Evolutionary conservation across 2,113 vertebrate species (phyloP).

Genomic region (Crocuta crocuta): DNA sequence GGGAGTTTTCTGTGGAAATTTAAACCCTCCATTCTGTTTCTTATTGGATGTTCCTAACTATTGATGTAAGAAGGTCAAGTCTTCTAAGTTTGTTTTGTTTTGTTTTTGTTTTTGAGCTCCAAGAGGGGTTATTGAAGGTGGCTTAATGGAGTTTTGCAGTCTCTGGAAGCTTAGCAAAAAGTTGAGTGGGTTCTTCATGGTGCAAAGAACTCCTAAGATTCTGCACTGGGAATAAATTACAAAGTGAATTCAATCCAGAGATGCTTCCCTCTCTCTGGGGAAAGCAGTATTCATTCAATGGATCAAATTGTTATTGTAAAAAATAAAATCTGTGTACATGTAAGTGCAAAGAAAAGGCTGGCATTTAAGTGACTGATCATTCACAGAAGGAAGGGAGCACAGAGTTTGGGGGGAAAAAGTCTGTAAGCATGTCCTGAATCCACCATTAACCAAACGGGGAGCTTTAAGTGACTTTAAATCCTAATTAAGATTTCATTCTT

Average conservation of each 20-base stretch:
- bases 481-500: neutral
- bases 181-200: neutral
- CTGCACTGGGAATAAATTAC: neutral
- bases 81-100: neutral
- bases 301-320: neutral
- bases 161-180: neutral
- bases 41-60: neutral
- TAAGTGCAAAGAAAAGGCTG: neutral
- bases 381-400: neutral
- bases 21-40: neutral
- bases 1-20: neutral
- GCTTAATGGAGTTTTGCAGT: neutral
- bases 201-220: neutral
- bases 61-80: neutral
- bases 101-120: neutral
- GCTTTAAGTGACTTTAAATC: neutral
- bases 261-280: neutral
- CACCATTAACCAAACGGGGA: neutral
- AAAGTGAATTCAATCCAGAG: neutral
- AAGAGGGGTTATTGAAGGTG: neutral
- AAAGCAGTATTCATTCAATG: neutral
- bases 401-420: neutral
- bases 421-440: neutral
- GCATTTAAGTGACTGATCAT: neutral
- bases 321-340: neutral